Evolutionary conservation across 2,113 vertebrate genomes (phyloP).

Genomic region (Hippoglossus stenolepis): DNA sequence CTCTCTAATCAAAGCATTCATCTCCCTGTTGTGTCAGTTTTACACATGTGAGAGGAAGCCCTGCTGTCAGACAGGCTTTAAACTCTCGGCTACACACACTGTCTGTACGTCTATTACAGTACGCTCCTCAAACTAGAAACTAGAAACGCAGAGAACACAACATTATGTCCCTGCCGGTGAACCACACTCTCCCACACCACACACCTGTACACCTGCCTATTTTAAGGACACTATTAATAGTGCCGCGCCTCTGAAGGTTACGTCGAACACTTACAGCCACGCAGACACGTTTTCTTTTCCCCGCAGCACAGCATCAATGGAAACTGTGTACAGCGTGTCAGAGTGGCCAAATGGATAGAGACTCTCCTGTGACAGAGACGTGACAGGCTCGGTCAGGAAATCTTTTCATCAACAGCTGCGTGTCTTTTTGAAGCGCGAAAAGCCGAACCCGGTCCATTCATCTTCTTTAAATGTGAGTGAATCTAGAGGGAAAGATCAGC

Average conservation of each 20-base stretch:
- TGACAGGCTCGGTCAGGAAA: conserved; percentile 20
- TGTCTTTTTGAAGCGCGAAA: conserved; percentile 11
- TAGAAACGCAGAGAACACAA: not conserved
- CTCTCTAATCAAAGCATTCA: not conserved
- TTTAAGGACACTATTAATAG: conserved; percentile 17
- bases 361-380: conserved; percentile 31
- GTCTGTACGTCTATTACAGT: not conserved
- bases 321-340: conserved; percentile 12
- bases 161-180: not conserved
- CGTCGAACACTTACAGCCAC: not conserved
- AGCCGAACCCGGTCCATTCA: conserved; percentile 8
- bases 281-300: too few species aligned
- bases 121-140: not conserved
- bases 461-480: conserved; percentile 2
- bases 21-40: conserved; percentile 2
- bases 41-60: not conserved
- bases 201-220: not conserved
- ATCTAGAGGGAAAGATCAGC: not conserved
- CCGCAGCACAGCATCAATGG: conserved; percentile 22
- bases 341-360: conserved; percentile 24
- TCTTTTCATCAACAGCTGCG: conserved; percentile 32
- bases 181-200: too few species aligned
- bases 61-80: not conserved
- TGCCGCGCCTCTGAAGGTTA: conserved; percentile 19
- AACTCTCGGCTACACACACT: not conserved